Percentiles rank a stretch among this genome's conserved stretches.
Evolutionary conservation across 2,113 vertebrate genomes (phyloP).

Genomic region (Odontesthes bonariensis): DNA sequence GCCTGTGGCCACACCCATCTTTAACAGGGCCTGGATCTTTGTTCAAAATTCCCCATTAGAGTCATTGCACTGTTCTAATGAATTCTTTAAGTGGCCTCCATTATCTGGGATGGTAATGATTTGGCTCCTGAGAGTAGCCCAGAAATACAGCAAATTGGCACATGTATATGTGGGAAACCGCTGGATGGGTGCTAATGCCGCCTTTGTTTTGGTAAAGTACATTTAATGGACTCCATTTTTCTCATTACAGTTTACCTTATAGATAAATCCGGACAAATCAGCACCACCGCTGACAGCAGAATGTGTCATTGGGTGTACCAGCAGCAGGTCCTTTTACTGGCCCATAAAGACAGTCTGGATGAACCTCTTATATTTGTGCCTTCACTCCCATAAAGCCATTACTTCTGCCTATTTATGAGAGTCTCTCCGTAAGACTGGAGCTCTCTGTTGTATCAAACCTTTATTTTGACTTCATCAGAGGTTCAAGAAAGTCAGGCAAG

Average conservation of each 20-base stretch:
- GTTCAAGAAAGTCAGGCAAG: slow-evolving; percentile 33
- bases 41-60: slow-evolving; percentile 71
- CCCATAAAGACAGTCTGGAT: slow-evolving; percentile 36
- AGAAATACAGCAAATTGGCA: slow-evolving; percentile 30
- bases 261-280: slow-evolving; percentile 47
- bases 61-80: slow-evolving; percentile 65
- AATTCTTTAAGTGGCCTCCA: slow-evolving; percentile 62
- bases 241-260: slow-evolving; percentile 51
- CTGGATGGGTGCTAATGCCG: slow-evolving; percentile 33
- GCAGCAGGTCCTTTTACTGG: slow-evolving; percentile 49
- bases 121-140: slow-evolving; percentile 43
- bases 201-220: slow-evolving; percentile 62
- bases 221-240: slow-evolving; percentile 57
- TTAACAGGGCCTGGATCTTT: slow-evolving; percentile 70
- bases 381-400: slow-evolving; percentile 48
- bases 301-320: slow-evolving; percentile 35
- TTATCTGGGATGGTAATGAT: slow-evolving; percentile 70
- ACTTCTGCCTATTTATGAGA: slow-evolving; percentile 45
- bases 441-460: slow-evolving; percentile 34
- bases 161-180: slow-evolving; percentile 34
- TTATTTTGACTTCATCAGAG: slow-evolving; percentile 46
- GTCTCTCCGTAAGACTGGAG: slow-evolving; percentile 25
- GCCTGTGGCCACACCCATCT: slow-evolving; percentile 73
- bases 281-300: slow-evolving; percentile 17
- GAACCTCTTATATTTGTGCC: slow-evolving; percentile 43